These are phyloP conservation scores for Alca torda DNA, from an alignment of 2,797 vertebrate species.

Conservation along the genomic window DNA sequence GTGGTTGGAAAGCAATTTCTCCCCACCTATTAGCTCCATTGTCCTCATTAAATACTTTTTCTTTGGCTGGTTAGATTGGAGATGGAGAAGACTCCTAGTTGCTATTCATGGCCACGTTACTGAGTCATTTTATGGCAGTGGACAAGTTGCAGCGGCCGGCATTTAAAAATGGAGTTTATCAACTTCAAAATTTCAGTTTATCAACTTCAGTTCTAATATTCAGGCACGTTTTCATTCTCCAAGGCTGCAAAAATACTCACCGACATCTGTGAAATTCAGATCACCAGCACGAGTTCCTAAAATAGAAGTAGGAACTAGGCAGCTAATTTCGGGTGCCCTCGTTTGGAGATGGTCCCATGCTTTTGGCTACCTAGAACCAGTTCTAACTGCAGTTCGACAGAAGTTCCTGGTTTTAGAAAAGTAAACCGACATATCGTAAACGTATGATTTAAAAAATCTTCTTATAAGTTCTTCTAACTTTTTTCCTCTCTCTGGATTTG, in stretches of 20 bases:
- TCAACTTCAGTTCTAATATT: not conserved
- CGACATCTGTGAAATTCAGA: not conserved
- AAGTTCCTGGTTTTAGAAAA: not conserved
- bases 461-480: not conserved
- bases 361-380: not conserved
- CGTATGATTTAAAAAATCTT: not conserved
- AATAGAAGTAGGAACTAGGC: not conserved
- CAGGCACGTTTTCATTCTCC: not conserved
- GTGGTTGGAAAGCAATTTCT: not conserved
- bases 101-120: not conserved
- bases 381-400: not conserved
- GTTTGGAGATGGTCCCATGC: not conserved
- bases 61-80: not conserved
- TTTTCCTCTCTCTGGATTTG: not conserved
- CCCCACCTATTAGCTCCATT: not conserved
- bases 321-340: not conserved
- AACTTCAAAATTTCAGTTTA: not conserved
- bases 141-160: not conserved
- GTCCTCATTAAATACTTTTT: not conserved
- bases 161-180: not conserved
- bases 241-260: not conserved
- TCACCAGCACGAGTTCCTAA: not conserved
- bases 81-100: not conserved
- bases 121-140: not conserved
- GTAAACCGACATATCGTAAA: not conserved